A percentile compares a stretch with the other conserved stretches of the same genome.
Evolutionary conservation across 2,888 invertebrate species (phyloP).

Genomic region (Diaprepes abbreviatus): DNA sequence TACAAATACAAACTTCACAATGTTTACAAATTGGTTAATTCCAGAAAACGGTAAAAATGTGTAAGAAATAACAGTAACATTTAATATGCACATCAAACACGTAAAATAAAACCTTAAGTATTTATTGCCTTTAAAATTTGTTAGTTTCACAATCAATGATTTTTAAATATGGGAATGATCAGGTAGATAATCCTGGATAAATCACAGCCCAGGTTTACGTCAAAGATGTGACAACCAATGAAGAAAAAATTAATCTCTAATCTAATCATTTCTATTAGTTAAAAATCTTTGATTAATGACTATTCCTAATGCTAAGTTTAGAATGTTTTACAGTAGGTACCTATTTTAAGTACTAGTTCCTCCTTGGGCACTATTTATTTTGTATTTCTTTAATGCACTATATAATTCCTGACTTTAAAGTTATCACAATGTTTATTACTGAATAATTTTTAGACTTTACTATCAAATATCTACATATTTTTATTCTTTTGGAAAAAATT

Average conservation of each 20-base stretch:
- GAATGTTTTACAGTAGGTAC: conserved; percentile 13
- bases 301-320: conserved; percentile 22
- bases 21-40: conserved; percentile 23
- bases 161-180: no score
- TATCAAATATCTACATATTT: conserved; percentile 14
- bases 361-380: neutral
- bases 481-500: no score
- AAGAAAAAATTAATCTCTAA: neutral
- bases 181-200: no score
- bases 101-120: conserved; percentile 26
- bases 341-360: conserved; percentile 27
- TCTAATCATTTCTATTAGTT: neutral
- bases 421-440: conserved; percentile 34
- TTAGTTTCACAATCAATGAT: neutral
- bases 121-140: conserved; percentile 20
- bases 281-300: conserved; percentile 4
- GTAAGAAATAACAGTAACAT: conserved; percentile 33
- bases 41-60: conserved; percentile 11
- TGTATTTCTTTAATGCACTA: conserved; percentile 29
- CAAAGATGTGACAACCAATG: neutral
- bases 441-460: conserved; percentile 1
- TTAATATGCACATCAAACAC: conserved; percentile 4
- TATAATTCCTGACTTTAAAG: conserved; percentile 32
- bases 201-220: no score
- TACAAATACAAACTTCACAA: conserved; percentile 23